A percentile compares a stretch with the other conserved stretches of the same genome.
These are phyloP conservation scores for Geotrypetes seraphini DNA, from an alignment of 2,797 vertebrate species.

Conservation along the genomic window DNA sequence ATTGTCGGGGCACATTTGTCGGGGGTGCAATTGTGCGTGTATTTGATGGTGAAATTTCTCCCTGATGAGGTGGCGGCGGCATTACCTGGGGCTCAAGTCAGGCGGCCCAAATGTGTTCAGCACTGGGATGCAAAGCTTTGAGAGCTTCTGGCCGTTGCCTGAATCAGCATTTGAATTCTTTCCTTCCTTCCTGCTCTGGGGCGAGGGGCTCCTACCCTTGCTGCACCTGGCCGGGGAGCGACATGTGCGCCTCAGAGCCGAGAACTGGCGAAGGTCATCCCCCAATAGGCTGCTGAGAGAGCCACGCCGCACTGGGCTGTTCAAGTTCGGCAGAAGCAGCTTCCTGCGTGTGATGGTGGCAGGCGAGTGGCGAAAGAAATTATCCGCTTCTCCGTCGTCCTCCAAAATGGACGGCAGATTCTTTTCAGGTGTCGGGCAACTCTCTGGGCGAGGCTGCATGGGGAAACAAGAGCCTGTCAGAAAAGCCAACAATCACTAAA, in stretches of 20 bases:
- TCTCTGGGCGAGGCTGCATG: conserved; percentile 42
- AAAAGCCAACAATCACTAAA: no score
- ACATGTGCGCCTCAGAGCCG: conserved; percentile 51
- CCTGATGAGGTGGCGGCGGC: no score
- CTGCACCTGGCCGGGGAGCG: conserved; percentile 55
- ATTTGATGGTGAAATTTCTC: no score
- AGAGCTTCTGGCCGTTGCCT: conserved; percentile 39
- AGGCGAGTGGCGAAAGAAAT: conserved; percentile 59
- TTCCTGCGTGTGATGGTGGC: conserved; percentile 46
- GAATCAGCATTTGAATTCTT: conserved; percentile 14
- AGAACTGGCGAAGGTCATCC: conserved; percentile 67
- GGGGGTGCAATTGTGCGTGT: no score
- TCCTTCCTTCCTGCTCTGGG: conserved; percentile 32
- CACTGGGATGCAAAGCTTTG: conserved; percentile 74
- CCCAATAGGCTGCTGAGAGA: conserved; percentile 68
- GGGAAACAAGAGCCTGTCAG: rapidly evolving
- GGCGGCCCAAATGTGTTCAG: conserved; percentile 63
- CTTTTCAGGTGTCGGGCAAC: conserved; percentile 38
- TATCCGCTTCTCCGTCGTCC: conserved; percentile 48
- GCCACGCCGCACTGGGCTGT: conserved; percentile 51
- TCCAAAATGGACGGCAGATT: conserved; percentile 67
- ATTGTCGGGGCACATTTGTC: no score
- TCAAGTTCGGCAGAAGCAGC: conserved; percentile 54
- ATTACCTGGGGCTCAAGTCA: conserved; percentile 85
- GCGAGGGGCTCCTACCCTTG: conserved; percentile 49